Percentiles rank a stretch among this genome's conserved stretches.
phyloP scores from a whole-genome alignment of 2,797 vertebrate genomes.

The Pitangus sulphuratus region DNA sequence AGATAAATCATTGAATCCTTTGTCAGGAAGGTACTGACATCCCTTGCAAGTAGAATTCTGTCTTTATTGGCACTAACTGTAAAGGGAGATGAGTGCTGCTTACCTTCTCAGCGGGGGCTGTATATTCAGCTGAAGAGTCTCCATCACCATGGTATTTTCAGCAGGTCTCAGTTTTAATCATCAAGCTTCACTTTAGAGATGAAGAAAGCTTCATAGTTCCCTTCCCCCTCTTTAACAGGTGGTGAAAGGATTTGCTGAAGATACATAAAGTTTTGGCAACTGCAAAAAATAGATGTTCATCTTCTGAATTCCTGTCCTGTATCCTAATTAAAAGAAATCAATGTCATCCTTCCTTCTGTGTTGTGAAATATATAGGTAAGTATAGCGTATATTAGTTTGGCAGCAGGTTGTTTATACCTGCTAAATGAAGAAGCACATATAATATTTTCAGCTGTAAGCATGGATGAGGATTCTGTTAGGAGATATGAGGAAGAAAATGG shows the following conservation, averaged over 20 bases:
- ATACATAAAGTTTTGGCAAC: neutral
- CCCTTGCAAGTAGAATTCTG: neutral
- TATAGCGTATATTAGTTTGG: neutral
- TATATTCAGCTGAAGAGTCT: neutral
- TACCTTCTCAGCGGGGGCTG: neutral
- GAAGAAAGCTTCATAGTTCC: neutral
- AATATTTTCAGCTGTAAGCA: neutral
- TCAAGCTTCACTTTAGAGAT: neutral
- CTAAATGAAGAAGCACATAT: neutral
- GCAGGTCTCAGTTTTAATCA: neutral
- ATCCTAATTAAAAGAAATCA: neutral
- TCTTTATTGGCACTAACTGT: neutral
- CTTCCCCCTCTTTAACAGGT: neutral
- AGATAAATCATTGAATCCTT: neutral
- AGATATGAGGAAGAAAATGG: neutral
- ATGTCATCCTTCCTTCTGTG: neutral
- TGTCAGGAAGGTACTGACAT: neutral
- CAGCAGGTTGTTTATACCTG: neutral
- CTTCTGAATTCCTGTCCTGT: neutral
- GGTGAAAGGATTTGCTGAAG: neutral
- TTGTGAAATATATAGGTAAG: neutral
- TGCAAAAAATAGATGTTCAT: neutral
- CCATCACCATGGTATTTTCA: conserved; percentile 22
- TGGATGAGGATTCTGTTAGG: neutral
- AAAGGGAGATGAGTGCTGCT: neutral